Conservation (phyloP, 2,797 vertebrate genomes). For the Centropyge bicolor region DNA sequence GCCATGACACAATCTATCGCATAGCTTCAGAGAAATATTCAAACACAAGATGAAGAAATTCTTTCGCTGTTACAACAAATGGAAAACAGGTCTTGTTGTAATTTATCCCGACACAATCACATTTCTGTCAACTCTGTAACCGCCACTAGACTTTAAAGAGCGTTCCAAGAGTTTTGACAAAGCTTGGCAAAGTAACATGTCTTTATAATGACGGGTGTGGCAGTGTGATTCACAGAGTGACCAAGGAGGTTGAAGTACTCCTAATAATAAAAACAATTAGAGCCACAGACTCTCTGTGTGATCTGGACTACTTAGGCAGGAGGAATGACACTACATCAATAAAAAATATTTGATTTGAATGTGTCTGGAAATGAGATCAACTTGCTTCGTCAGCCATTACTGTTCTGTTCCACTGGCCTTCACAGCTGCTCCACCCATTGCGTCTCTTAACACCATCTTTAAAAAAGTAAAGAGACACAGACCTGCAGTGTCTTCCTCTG, state of each 20-base stretch:
- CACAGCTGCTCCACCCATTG: conserved; percentile 28
- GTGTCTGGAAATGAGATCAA: conserved; percentile 43
- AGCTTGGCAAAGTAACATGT: neutral
- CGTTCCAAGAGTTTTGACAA: conserved; percentile 3
- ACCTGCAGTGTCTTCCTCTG: conserved; percentile 23
- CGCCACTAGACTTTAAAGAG: neutral
- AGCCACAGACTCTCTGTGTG: neutral
- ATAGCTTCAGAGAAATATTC: neutral
- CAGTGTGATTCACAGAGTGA: conserved; percentile 23
- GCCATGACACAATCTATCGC: neutral
- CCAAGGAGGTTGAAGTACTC: neutral
- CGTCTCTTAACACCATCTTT: conserved; percentile 15
- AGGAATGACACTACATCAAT: conserved; percentile 27
- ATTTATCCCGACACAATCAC: neutral
- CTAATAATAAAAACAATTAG: conserved; percentile 24
- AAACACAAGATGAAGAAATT: neutral
- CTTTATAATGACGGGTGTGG: conserved; percentile 20
- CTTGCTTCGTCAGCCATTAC: conserved; percentile 21
- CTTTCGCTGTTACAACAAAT: neutral
- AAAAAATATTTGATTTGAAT: conserved; percentile 21
- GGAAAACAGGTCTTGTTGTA: neutral
- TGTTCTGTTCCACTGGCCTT: conserved; percentile 28
- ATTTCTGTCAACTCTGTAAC: conserved; percentile 13
- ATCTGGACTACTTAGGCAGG: neutral
- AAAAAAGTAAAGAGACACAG: neutral